These are phyloP conservation scores for Gobiocypris rarus DNA, from an alignment of 2,113 vertebrate species.

Conservation along the genomic window DNA sequence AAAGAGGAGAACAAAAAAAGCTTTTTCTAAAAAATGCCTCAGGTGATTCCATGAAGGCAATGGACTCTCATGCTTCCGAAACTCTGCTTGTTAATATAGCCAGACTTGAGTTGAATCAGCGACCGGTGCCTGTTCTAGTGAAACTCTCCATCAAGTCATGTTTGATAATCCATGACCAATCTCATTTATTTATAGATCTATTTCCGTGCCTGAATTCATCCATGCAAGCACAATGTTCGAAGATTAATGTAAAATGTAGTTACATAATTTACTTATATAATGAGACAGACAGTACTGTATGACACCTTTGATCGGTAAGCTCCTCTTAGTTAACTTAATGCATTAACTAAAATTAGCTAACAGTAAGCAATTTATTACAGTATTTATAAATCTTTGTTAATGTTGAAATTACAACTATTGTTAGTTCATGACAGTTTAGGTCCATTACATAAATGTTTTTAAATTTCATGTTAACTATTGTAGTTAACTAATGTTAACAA, in stretches of 20 bases:
- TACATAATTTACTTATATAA: slow-evolving; percentile 39
- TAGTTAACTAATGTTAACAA: background rate
- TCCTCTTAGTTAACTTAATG: background rate
- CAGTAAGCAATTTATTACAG: background rate
- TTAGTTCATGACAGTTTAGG: too few relatives aligned
- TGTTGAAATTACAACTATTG: background rate
- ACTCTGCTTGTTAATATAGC: slow-evolving; percentile 8
- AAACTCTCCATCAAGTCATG: slow-evolving; percentile 44
- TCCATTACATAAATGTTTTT: background rate
- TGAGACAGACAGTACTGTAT: slow-evolving; percentile 45
- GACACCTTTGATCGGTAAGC: slow-evolving; percentile 1
- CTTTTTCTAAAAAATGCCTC: background rate
- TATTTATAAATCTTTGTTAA: background rate
- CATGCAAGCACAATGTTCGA: slow-evolving; percentile 11
- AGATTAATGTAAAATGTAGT: slow-evolving; percentile 42
- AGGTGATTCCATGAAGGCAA: background rate
- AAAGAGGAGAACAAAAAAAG: background rate
- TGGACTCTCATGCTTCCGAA: background rate
- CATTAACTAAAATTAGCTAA: background rate
- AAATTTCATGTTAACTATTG: too few relatives aligned
- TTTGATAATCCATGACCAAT: slow-evolving; percentile 37
- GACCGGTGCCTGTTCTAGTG: background rate
- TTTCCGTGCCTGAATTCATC: background rate
- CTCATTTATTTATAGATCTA: slow-evolving; percentile 31
- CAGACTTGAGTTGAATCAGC: slow-evolving; percentile 17